Base-by-base conservation (phyloP, 37 sponge, comb jelly and placozoan genomes). In the Geodia barretti region DNA sequence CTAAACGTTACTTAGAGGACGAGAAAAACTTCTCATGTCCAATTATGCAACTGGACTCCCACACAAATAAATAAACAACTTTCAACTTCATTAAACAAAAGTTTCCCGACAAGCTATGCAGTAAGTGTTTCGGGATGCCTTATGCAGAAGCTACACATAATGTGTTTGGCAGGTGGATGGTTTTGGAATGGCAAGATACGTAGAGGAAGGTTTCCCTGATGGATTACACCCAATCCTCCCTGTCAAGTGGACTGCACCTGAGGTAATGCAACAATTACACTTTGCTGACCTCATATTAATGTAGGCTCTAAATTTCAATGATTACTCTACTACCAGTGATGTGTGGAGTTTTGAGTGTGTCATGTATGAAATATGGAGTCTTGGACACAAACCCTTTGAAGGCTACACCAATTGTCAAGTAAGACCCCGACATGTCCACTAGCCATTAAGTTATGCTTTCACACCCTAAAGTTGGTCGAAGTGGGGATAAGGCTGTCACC, bases 161-260 rank as follows among this genome's bases (percentile, higher is more conserved):
- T n/a, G n/a, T n/a, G n/a, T n/a, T n/a, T n/a, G n/a, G n/a, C 36
- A 87, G 89, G 77, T 88, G 40, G 66, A 60, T 62, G 89, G 82
- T 77, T 88, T 88, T 76, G 89, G 89, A 23, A 77, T 88, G 79
- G 71, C 89, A 32, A 68, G 89, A 63, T 66, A 82, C 31, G 5
- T 88, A 8, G 58, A 61, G n/a, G 88, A 82, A 4, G 62, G 31
- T 1, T 62, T 35, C 39, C 72, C 71, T 30, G 82, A 88, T 68
- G 36, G 39, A 21, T 42, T 72, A 63, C 36, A 64, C 62, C 41
- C 74, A 25, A 79, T 72, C 31, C 64, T 88, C 23, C 89, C 89
- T 68, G 42, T 88, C 3, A 88, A 88, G 70, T 88, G 89, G 89
- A 88, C 89, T 71, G 89, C 89, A 68, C 89, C 89, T 26, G 89